Percentiles rank a stretch among this genome's conserved stretches.
Evolutionary conservation across 2,797 vertebrate genomes (phyloP).

Genomic region (Avahi laniger): DNA sequence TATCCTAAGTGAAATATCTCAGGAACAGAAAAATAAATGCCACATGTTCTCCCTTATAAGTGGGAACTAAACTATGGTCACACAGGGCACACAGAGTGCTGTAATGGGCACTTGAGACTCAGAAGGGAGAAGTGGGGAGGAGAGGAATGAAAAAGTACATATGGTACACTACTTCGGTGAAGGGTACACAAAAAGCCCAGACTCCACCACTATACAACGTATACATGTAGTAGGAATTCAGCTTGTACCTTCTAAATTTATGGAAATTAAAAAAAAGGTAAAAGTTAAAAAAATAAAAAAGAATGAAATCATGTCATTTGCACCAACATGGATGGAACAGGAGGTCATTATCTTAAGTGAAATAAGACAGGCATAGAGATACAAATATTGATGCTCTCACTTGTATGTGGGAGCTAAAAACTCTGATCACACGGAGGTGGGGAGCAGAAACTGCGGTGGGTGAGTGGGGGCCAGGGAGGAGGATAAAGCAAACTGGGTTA

Average conservation of each 20-base stretch:
- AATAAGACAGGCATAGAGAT: not conserved
- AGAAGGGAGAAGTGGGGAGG: not conserved
- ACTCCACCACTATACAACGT: not conserved
- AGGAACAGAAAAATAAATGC: not conserved
- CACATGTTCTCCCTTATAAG: not conserved
- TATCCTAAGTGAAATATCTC: not conserved
- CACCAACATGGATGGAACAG: not conserved
- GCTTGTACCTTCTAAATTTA: not conserved
- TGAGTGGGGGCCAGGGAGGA: not conserved
- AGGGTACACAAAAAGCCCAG: not conserved
- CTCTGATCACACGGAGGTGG: not conserved
- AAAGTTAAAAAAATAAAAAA: not conserved
- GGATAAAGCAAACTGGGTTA: not conserved
- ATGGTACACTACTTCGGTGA: not conserved
- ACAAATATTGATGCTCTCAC: not conserved
- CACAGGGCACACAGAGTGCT: not conserved
- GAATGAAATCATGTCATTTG: not conserved
- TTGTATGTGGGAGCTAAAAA: not conserved
- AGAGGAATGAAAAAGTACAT: not conserved
- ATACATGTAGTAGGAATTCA: not conserved
- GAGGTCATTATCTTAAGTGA: not conserved
- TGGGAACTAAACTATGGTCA: not conserved
- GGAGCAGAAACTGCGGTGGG: not conserved
- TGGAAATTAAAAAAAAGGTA: not conserved
- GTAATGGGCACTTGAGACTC: not conserved